These are phyloP conservation scores for Phataginus tricuspis DNA, from an alignment of 2,797 vertebrate genomes.

Conservation along the genomic window DNA sequence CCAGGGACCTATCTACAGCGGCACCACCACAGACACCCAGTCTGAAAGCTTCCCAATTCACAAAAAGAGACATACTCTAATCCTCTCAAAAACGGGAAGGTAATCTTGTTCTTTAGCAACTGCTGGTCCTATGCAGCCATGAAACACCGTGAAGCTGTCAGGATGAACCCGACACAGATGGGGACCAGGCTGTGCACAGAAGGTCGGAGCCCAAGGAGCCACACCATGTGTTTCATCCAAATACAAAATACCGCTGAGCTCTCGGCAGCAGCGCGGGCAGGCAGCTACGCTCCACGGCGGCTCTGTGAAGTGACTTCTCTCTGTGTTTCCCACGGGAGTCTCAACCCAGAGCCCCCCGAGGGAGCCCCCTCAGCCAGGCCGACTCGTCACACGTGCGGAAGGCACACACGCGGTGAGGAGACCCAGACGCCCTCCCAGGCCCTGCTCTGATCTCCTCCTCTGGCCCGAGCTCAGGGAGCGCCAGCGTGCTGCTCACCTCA, in stretches of 20 bases:
- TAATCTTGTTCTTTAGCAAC: not conserved
- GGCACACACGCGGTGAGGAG: not conserved
- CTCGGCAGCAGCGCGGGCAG: not conserved
- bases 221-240: not conserved
- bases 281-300: not conserved
- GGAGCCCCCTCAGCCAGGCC: not conserved
- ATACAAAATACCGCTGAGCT: not conserved
- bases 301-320: not conserved
- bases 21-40: not conserved
- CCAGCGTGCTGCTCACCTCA: constrained; percentile 85
- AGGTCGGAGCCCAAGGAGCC: not conserved
- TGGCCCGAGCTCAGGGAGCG: not conserved
- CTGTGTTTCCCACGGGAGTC: not conserved
- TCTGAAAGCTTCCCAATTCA: not conserved
- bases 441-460: not conserved
- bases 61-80: not conserved
- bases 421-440: not conserved
- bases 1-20: not conserved
- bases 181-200: not conserved
- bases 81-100: not conserved
- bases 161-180: not conserved
- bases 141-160: not conserved
- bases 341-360: not conserved
- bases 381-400: not conserved
- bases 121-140: not conserved